Evolutionary conservation across 1,140 invertebrate genomes (phyloP).

Genomic region (Leptoteleia sp.): DNA sequence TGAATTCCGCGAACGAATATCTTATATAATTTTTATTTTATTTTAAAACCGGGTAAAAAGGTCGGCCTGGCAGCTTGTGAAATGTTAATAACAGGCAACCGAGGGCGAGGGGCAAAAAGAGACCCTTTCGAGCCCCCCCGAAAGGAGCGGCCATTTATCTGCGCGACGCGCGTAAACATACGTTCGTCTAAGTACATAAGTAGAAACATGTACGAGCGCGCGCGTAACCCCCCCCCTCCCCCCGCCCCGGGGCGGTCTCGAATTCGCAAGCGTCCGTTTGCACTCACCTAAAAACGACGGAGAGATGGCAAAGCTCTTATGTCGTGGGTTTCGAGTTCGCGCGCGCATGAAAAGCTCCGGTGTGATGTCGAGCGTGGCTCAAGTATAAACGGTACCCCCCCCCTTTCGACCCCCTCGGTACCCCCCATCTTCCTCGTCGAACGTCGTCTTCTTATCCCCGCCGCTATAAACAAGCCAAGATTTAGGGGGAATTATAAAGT

Average conservation of each 20-base stretch:
- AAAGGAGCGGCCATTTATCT: constrained; percentile 35
- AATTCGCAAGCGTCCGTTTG: constrained; percentile 49
- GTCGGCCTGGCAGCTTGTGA: constrained; percentile 6
- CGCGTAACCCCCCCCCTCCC: too few species aligned
- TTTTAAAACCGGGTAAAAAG: constrained; percentile 7
- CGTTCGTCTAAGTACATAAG: constrained; percentile 49
- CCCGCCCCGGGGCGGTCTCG: constrained; percentile 33
- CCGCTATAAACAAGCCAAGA: constrained; percentile 35
- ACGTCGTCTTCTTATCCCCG: too few species aligned
- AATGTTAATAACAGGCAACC: constrained; percentile 30
- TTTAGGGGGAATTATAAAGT: constrained; percentile 54
- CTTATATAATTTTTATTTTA: constrained; percentile 12
- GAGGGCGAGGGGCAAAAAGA: constrained; percentile 14
- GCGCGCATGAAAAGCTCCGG: constrained; percentile 17
- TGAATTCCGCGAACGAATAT: not conserved
- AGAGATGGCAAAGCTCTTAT: constrained; percentile 29
- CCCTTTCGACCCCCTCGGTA: not conserved
- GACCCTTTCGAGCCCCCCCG: not conserved
- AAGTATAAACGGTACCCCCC: not conserved
- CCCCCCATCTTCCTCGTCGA: too few species aligned
- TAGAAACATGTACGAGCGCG: constrained; percentile 34
- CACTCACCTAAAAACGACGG: constrained; percentile 41
- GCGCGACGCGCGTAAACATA: constrained; percentile 42
- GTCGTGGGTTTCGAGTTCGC: constrained; percentile 13
- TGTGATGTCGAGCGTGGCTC: constrained; percentile 16